Evolutionary conservation across 2,888 invertebrate genomes (phyloP), one percentile per base, ranked within the genome.

Genomic region (Drosophila anomalata): DNA sequence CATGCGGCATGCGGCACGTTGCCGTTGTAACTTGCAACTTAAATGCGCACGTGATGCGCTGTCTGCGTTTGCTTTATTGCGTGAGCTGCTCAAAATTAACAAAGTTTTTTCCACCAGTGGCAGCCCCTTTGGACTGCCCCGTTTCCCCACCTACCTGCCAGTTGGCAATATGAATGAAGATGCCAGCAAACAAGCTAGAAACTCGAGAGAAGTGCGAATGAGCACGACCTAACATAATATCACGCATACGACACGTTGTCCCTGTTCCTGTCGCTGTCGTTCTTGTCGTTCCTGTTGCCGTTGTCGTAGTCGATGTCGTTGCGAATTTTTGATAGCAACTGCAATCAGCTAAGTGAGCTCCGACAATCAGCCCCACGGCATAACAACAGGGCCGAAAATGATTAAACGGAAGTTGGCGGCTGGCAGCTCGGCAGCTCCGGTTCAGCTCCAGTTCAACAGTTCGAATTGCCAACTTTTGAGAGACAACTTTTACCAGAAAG

Each of bases 21-120:
- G 77, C 71, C 73, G 63, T 65, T 82, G 82, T 87, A 82, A 82
- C 87, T 85, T 79, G 87, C 85, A 87, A 82, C 82, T 82, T 82
- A 82, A 82, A 82, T 77, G 75, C 77, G 82, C 68, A 85, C 82
- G 82, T 82, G 82, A 85, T 57, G 74, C 66, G 69, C 65, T 77
- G 77, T 62, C 73, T 75, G 63, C 56, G 79, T 67, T 70, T 85
- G 88, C 78, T 85, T 87, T 87, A 82, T 82, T 87, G 87, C 82
- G 75, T 75, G 82, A 75, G 77, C 72, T 60, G 75, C 56, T 70
- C 55, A 79, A 83, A 83, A 83, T 87, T 87, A 83, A 82, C 86
- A 78, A 75, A 74, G 67, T 70, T 81, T 65, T 61, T 61, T 67
- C 42, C 48, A 53, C 46, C 51, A 36, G 29, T 26, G 29, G 31